Conservation (phyloP, 2,888 invertebrate species). For the Villa cingulata region DNA sequence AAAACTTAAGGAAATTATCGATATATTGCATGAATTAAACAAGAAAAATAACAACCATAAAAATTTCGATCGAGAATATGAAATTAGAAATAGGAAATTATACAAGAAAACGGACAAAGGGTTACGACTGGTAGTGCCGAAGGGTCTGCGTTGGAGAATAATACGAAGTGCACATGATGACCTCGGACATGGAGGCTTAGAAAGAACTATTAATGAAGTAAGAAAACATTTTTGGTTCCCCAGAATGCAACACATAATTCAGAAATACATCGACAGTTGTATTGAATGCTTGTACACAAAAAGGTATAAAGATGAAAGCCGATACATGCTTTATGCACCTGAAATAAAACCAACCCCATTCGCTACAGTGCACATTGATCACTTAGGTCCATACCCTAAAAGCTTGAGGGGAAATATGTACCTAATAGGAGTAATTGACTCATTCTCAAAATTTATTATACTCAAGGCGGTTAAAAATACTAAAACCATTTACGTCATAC, state of each 20-base stretch:
- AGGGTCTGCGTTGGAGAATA: neutral
- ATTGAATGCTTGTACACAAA: conserved; percentile 26
- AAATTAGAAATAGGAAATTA: too few species aligned
- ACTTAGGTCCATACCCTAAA: conserved; percentile 22
- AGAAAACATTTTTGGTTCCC: conserved; percentile 22
- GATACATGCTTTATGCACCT: conserved; percentile 9
- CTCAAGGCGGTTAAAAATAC: conserved; percentile 12
- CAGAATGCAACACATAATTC: too few species aligned
- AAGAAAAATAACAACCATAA: neutral
- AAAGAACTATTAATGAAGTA: conserved; percentile 6
- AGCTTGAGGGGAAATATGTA: conserved; percentile 16
- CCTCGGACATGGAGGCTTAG: conserved; percentile 6
- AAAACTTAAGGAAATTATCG: too few species aligned
- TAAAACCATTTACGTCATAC: conserved; percentile 11
- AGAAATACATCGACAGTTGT: too few species aligned
- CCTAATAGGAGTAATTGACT: neutral
- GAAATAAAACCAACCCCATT: conserved; percentile 16
- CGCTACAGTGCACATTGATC: conserved; percentile 24
- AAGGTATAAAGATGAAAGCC: conserved; percentile 7
- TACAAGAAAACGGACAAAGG: too few species aligned
- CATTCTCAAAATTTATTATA: conserved; percentile 13
- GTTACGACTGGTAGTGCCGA: neutral
- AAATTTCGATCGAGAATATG: neutral
- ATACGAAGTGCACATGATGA: conserved; percentile 7
- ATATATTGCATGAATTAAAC: conserved; percentile 7